Conservation (phyloP, 2,113 vertebrate species). For the Nansenia antarctica region DNA sequence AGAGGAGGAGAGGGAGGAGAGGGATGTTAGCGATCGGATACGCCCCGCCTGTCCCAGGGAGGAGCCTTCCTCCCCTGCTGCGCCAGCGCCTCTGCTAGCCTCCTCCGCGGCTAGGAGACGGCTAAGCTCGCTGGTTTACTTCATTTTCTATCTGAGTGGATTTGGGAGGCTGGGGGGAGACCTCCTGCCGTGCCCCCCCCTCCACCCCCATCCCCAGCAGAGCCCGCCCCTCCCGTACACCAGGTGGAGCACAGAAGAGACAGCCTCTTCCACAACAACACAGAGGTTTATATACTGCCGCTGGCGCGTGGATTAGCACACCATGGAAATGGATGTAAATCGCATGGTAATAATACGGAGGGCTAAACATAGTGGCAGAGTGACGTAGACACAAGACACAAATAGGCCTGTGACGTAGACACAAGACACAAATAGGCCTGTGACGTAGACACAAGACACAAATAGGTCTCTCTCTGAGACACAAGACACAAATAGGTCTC, state of each 20-base stretch:
- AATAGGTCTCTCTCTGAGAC: no score
- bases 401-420: no score
- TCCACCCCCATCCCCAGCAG: no score
- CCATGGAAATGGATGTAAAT: not conserved
- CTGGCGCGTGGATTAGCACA: not conserved
- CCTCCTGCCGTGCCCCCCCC: slow-evolving; percentile 37
- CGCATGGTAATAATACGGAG: not conserved
- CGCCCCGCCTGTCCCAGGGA: slow-evolving; percentile 15
- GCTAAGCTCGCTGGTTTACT: slow-evolving; percentile 28
- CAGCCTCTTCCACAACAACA: slow-evolving; percentile 2
- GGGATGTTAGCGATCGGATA: slow-evolving; percentile 15
- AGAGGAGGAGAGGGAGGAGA: no score
- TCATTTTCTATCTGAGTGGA: slow-evolving; percentile 58
- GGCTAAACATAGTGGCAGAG: no score
- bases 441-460: no score
- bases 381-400: not conserved
- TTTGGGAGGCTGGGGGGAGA: slow-evolving; percentile 36
- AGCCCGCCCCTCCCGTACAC: no score
- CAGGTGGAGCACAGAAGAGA: not conserved
- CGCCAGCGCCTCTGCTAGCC: slow-evolving; percentile 19
- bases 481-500: no score
- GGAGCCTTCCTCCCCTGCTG: slow-evolving; percentile 3
- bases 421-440: no score
- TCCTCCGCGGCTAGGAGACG: no score
- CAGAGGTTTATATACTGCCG: not conserved